Conservation (phyloP, 2,113 vertebrate species). For the Fukomys damarensis region DNA sequence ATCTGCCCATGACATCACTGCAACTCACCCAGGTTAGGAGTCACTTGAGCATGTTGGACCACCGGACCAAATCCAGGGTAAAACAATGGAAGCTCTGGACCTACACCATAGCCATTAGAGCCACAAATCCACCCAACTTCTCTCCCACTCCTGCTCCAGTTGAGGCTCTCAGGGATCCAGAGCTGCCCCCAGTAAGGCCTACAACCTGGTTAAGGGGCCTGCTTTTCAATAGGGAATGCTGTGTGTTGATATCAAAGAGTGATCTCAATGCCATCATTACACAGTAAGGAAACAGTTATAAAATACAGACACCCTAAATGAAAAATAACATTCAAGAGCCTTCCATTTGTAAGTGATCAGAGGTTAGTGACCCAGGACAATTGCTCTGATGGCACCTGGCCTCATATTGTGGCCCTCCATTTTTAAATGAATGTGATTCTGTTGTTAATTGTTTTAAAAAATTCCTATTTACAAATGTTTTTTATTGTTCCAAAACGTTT, state of each 20-base stretch:
- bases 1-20: constrained; percentile 48
- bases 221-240: constrained; percentile 40
- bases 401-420: constrained; percentile 66
- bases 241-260: background rate
- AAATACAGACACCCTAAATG: constrained; percentile 5
- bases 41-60: background rate
- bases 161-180: background rate
- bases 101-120: background rate
- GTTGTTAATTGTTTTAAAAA: constrained; percentile 48
- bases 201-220: background rate
- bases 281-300: background rate
- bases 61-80: background rate
- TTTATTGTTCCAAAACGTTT: constrained; percentile 49
- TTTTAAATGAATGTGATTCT: constrained; percentile 62
- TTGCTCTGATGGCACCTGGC: background rate
- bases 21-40: background rate
- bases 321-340: background rate
- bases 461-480: background rate
- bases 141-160: background rate
- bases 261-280: background rate
- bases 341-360: constrained; percentile 3
- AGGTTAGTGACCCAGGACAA: constrained; percentile 27
- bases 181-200: background rate
- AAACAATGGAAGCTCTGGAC: background rate
- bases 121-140: background rate